phyloP scores from a whole-genome alignment of 2,113 vertebrate species.

The Lates calcarifer region DNA sequence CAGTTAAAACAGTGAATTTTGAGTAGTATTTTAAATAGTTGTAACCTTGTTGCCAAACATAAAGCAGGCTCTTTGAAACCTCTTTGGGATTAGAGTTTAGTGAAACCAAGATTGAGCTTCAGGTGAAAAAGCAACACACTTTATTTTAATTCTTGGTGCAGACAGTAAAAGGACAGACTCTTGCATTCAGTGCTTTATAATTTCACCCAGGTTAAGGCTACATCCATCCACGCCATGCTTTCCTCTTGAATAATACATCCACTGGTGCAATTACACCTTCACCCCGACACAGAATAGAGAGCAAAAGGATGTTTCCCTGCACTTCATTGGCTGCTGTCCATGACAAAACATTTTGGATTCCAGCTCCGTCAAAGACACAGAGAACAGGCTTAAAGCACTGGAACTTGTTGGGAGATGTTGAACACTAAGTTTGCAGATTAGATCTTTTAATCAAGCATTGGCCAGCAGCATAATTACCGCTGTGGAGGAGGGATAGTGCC shows the following conservation, averaged over 20 bases:
- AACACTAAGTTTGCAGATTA: constrained; percentile 76
- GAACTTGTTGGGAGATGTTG: constrained; percentile 71
- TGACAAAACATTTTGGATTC: constrained; percentile 43
- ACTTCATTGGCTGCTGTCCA: constrained; percentile 58
- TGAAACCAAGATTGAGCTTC: constrained; percentile 18
- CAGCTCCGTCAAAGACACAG: constrained; percentile 14
- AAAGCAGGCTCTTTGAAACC: not conserved
- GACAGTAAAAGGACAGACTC: constrained; percentile 21
- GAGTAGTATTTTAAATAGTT: not conserved
- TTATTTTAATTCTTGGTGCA: constrained; percentile 20
- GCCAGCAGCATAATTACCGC: constrained; percentile 73
- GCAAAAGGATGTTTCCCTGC: constrained; percentile 62
- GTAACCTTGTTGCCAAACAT: constrained; percentile 8
- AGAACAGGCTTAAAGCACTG: constrained; percentile 54
- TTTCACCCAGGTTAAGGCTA: constrained; percentile 39
- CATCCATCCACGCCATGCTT: constrained; percentile 49
- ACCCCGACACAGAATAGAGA: constrained; percentile 62
- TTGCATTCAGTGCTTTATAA: constrained; percentile 33
- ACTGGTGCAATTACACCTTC: constrained; percentile 72
- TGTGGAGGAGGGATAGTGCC: constrained; percentile 71
- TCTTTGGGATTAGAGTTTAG: not conserved
- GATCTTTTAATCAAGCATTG: constrained; percentile 79
- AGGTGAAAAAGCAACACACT: constrained; percentile 25
- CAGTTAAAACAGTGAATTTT: not conserved
- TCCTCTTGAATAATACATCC: constrained; percentile 71